Evolutionary conservation across 2,113 vertebrate genomes (phyloP).

Genomic region (Phrynosoma blainvillii): DNA sequence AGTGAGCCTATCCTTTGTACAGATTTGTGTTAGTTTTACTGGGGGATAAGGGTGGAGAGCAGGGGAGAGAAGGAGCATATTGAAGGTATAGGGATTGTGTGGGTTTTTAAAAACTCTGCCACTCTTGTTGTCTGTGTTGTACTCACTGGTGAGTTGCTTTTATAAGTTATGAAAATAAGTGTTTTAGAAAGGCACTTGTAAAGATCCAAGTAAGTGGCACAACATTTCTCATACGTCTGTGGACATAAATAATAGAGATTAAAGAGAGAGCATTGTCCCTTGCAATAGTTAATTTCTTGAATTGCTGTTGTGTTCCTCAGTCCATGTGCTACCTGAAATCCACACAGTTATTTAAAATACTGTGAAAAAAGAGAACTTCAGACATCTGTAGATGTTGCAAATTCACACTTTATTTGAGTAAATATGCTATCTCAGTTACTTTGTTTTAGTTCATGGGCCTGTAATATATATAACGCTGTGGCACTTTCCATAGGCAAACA

Average conservation of each 20-base stretch:
- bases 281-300: background rate
- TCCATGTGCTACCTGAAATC: background rate
- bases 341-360: background rate
- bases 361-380: background rate
- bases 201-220: background rate
- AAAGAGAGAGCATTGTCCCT: background rate
- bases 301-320: background rate
- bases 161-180: background rate
- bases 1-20: slow-evolving; percentile 7
- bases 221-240: background rate
- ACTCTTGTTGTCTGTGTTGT: background rate
- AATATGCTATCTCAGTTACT: background rate
- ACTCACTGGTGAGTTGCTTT: background rate
- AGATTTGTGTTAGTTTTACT: background rate
- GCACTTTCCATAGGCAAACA: background rate
- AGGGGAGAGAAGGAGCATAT: background rate
- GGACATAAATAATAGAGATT: background rate
- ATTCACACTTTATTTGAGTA: background rate
- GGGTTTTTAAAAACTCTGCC: background rate
- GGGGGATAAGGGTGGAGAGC: background rate
- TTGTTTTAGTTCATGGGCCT: background rate
- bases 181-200: background rate
- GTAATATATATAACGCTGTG: background rate
- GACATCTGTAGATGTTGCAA: background rate
- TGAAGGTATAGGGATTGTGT: background rate